Percentiles rank a stretch among this genome's conserved stretches.
These are phyloP conservation scores for Rattus norvegicus DNA, from an alignment of 2,113 vertebrate species.

Conservation along the genomic window GRCr8 NC_086019.1:223111001-223111500, in stretches of 20 bases:
- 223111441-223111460: slow-evolving; percentile 13
- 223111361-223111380: not conserved
- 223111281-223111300: not conserved
- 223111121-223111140: not conserved
- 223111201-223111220: not conserved
- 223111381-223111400: slow-evolving; percentile 3
- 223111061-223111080: not conserved
- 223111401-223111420: slow-evolving; percentile 17
- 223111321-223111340: slow-evolving; percentile 26
- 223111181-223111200: not conserved
- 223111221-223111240: not conserved
- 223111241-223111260: accelerated
- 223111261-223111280: not conserved
- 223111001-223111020: not conserved
- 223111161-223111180: accelerated
- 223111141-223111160: not conserved
- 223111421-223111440: slow-evolving; percentile 21
- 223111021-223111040: not conserved
- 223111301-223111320: not conserved
- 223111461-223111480: slow-evolving; percentile 40
- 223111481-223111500: slow-evolving; percentile 34
- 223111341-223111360: not conserved
- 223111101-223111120: not conserved
- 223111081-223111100: not conserved
- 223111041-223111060: not conserved